Percentiles rank a stretch among this genome's conserved stretches.
phyloP scores from a whole-genome alignment of 1,140 invertebrate species.

The Monochamus saltuarius region DNA sequence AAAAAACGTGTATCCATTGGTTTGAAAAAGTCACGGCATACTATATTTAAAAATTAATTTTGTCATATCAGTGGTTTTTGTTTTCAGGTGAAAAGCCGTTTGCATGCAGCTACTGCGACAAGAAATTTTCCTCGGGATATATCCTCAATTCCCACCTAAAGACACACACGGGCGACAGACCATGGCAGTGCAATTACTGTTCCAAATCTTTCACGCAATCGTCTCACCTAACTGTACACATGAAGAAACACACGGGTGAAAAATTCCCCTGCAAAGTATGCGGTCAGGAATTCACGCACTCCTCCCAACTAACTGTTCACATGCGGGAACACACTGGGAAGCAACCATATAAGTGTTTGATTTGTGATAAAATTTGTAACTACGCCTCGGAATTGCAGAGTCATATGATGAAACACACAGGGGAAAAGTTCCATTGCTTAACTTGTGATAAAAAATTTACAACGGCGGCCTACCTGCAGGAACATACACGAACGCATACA shows the following conservation, averaged over 20 bases:
- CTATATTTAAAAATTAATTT: too few relatives aligned
- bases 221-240: slow-evolving; percentile 63
- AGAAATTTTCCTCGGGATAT: slow-evolving; percentile 56
- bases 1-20: too few relatives aligned
- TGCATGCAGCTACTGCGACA: slow-evolving; percentile 55
- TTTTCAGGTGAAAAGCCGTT: slow-evolving; percentile 55
- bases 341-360: slow-evolving; percentile 66
- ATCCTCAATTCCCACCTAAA: slow-evolving; percentile 56
- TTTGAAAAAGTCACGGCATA: too few relatives aligned
- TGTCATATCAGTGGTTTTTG: too few relatives aligned
- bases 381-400: slow-evolving; percentile 81
- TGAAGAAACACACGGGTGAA: slow-evolving; percentile 57
- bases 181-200: slow-evolving; percentile 67
- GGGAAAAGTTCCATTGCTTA: slow-evolving; percentile 61
- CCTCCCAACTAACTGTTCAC: slow-evolving; percentile 65
- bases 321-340: slow-evolving; percentile 69
- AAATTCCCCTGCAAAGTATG: slow-evolving; percentile 53
- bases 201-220: slow-evolving; percentile 70
- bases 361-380: slow-evolving; percentile 71
- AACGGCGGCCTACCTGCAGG: slow-evolving; percentile 44
- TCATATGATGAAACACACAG: slow-evolving; percentile 75
- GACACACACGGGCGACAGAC: slow-evolving; percentile 58
- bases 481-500: slow-evolving; percentile 38
- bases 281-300: slow-evolving; percentile 59
- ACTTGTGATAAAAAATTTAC: slow-evolving; percentile 49